Evolutionary conservation across 2,888 invertebrate species (phyloP), one percentile per base, ranked within the genome.

Genomic region (Trimorus sp.): DNA sequence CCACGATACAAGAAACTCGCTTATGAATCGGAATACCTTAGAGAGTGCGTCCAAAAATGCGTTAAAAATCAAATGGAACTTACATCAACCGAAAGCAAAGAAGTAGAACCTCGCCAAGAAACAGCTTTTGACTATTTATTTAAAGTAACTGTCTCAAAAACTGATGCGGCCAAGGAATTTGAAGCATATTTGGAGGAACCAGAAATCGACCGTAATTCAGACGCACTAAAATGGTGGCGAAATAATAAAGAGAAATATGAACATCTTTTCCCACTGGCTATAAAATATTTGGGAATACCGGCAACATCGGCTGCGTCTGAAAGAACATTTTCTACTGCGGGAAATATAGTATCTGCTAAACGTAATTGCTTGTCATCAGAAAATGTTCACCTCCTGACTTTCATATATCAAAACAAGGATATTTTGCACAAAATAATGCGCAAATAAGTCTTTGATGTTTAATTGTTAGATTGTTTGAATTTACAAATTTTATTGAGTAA

Each of bases 51-150:
- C 9, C 59, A 38, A 11, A 59, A 59, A 37, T 59, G 38, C 12
- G n/a, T 59, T 12, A 37, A 40, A 59, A 8, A 59, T 40, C 59
- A 59, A 59, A 15, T 59, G 12, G 15, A 59, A 7, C 11, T 40
- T 40, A 59, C 37, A 40, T 14, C 59, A 56, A 26, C 59, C 11
- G 40, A 6, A 14, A 12, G 12, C 2, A 26, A 56, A 1, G 40
- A 59, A 59, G 12, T 8, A 40, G 40, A 37, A 14, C 59, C 38
- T 40, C 11, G 1, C 5, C 7, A 12, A n/a, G 40, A 59, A 59
- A 59, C 40, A 40, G 59, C 59, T 38, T 59, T 59, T n/a, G 59
- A 59, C 15, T 40, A 14, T 38, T 59, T 59, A 59, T 59, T 56
- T 36, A 14, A 56, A 36, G 11, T 26, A 15, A 56, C 37, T 26